Conservation (phyloP, 2,888 invertebrate species). For the Patella depressa region DNA sequence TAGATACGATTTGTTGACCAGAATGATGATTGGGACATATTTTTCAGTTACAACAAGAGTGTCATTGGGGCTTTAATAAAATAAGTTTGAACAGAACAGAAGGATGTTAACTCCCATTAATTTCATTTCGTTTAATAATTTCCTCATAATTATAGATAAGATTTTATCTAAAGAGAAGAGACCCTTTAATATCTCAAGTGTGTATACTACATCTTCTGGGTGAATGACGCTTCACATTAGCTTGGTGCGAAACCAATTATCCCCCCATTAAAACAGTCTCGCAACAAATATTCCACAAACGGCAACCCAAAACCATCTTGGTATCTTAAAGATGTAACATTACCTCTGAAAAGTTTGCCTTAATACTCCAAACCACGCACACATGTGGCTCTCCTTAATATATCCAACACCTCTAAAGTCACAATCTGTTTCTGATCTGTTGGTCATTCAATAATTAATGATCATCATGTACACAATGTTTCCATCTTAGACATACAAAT, state of each 20-base stretch:
- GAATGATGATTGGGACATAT: too few species aligned
- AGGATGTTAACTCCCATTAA: neutral
- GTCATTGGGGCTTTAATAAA: too few species aligned
- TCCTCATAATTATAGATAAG: too few species aligned
- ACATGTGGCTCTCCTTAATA: neutral
- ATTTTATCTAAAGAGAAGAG: too few species aligned
- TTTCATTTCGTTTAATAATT: neutral
- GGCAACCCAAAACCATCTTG: too few species aligned
- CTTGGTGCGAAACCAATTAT: neutral
- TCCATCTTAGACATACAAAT: neutral
- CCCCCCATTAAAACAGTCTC: constrained; percentile 8
- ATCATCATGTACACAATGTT: neutral
- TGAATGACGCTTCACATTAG: too few species aligned
- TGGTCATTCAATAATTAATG: neutral
- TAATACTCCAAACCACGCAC: neutral
- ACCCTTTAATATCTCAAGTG: too few species aligned
- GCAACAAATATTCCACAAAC: neutral
- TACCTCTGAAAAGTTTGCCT: neutral
- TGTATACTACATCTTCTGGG: too few species aligned
- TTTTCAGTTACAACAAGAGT: too few species aligned
- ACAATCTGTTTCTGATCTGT: neutral
- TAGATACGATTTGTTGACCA: too few species aligned
- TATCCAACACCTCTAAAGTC: neutral
- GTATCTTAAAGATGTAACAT: too few species aligned
- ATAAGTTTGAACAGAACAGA: neutral